Evolutionary conservation across 2,888 invertebrate species (phyloP), one percentile per base, ranked within the genome.

Genomic region (Cryptus viduatorius): DNA sequence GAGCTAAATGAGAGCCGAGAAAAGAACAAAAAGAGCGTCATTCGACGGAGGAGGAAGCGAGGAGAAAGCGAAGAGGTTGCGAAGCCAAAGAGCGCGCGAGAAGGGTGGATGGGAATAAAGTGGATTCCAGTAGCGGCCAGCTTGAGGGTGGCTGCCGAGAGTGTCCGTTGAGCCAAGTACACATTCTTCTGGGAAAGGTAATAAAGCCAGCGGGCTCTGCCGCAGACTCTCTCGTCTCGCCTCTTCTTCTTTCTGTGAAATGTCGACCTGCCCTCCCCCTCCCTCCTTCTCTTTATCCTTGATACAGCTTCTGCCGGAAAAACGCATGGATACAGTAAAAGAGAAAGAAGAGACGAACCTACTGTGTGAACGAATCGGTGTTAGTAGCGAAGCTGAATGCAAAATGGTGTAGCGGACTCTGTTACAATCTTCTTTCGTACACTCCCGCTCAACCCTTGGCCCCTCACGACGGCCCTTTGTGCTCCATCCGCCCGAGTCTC

Each of bases 391-490:
- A 65, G 42, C 50, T 76, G 65, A 64, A 76, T 76, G 64, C 76
- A 76, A 65, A 65, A 76, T 65, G 76, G 53, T 53, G 65, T 53
- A 65, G 50, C 53, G 48, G 64, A 76, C 76, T 76, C 50, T 24
- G 42, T 75, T 73, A 75, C 64, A 44, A 48, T 78, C 59, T 68
- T 78, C 61, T 68, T 72, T 67, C 59, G 48, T 50, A 53, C 37
- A 37, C 69, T 61, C 37, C 61, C 31, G 16, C 65, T 69, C 59
- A 16, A 16, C 4, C 75, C 46, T 65, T 24, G 44, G 48, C 56
- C 65, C 67, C 31, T 50, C 59, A 72, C 83, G 61, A 61, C 68
- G 42, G 80, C 67, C 76, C 80, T 83, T 79, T 83, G 83, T 83
- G 59, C 72, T 80, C 71, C 16, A 14, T 80, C 65, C 79, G 67